Conservation (phyloP, 2,888 invertebrate genomes). For the Hybos culiciformis region DNA sequence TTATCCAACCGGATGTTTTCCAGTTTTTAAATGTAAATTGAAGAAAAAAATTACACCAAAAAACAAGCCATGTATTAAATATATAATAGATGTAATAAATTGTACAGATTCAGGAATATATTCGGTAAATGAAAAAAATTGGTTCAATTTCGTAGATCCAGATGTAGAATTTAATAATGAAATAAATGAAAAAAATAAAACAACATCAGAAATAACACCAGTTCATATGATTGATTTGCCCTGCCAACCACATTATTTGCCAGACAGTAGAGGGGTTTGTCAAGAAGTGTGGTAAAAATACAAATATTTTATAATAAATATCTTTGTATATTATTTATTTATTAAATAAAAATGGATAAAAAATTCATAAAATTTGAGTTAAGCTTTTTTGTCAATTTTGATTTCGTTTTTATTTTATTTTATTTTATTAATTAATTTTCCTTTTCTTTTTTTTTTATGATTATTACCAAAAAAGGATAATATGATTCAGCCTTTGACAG, state of each 20-base stretch:
- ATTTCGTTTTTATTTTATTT: too few species aligned
- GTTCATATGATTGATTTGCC: constrained; percentile 33
- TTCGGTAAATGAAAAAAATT: neutral
- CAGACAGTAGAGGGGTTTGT: constrained; percentile 29
- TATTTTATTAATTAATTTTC: too few species aligned
- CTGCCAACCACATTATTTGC: constrained; percentile 29
- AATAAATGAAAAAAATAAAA: neutral
- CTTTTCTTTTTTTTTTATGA: too few species aligned
- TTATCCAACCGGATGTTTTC: neutral
- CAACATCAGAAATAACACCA: neutral
- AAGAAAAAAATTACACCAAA: neutral
- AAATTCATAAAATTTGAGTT: too few species aligned
- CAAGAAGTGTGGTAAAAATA: constrained; percentile 25
- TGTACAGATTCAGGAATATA: neutral
- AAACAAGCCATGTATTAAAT: neutral
- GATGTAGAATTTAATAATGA: neutral
- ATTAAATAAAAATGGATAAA: too few species aligned
- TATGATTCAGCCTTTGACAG: too few species aligned
- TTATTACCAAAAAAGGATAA: too few species aligned
- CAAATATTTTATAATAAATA: neutral
- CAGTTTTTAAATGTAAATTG: neutral
- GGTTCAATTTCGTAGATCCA: neutral
- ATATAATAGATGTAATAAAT: neutral
- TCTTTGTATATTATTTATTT: too few species aligned
- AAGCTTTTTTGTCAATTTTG: too few species aligned